These are phyloP conservation scores for Microplitis deprimator DNA, from an alignment of 2,888 invertebrate genomes.

Conservation along the genomic window DNA sequence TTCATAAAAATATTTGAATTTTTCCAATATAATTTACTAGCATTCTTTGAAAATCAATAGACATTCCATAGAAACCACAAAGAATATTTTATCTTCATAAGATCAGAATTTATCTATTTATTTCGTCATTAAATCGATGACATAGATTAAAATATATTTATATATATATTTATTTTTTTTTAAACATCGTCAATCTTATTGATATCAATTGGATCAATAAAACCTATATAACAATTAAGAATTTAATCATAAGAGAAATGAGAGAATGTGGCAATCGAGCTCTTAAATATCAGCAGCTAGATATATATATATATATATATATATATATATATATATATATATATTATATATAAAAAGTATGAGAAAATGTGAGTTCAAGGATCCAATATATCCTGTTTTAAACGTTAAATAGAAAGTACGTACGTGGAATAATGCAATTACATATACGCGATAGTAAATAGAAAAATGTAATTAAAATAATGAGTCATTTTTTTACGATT, in stretches of 20 bases:
- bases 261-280: background rate
- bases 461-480: background rate
- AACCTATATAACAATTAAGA: constrained; percentile 52
- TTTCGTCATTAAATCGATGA: constrained; percentile 5
- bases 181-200: constrained; percentile 49
- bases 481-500: too few species aligned
- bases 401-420: background rate
- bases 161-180: background rate
- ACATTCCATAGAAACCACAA: constrained; percentile 37
- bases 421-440: constrained; percentile 14
- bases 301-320: background rate
- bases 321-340: background rate
- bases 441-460: background rate
- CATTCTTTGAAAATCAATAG: background rate
- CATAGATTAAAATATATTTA: background rate
- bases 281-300: background rate
- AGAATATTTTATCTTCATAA: constrained; percentile 38
- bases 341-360: background rate
- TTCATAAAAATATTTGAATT: background rate
- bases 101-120: background rate
- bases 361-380: constrained; percentile 8
- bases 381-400: background rate
- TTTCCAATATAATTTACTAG: background rate
- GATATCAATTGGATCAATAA: constrained; percentile 64
- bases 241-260: background rate